Evolutionary conservation across 2,888 invertebrate genomes (phyloP).

Genomic region (Temnothorax rugatulus): DNA sequence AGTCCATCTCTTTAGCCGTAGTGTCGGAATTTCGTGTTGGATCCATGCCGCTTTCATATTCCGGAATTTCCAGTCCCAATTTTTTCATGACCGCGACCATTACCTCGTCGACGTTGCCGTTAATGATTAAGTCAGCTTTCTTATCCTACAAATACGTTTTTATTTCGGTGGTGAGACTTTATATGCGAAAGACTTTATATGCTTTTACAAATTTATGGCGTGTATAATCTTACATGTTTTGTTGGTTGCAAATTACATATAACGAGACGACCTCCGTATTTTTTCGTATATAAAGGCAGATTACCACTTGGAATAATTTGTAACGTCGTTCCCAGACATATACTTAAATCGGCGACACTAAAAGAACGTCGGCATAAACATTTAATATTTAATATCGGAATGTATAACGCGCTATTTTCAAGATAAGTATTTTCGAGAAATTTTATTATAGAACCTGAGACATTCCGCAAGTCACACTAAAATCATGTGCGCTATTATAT

Average conservation of each 20-base stretch:
- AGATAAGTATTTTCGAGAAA: neutral
- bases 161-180: neutral
- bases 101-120: constrained; percentile 95
- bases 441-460: constrained; percentile 30
- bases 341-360: constrained; percentile 96
- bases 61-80: constrained; percentile 91
- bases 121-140: constrained; percentile 95
- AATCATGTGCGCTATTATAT: constrained; percentile 10
- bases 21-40: constrained; percentile 88
- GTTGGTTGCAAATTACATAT: constrained; percentile 99
- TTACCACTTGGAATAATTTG: constrained; percentile 99
- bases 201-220: neutral
- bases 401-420: neutral
- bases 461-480: constrained; percentile 2
- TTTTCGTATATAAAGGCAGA: constrained; percentile 94
- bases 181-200: neutral
- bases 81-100: constrained; percentile 91
- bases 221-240: constrained; percentile 92
- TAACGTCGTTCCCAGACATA: constrained; percentile 98
- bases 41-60: constrained; percentile 90
- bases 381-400: constrained; percentile 3
- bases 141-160: constrained; percentile 90
- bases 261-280: constrained; percentile 95
- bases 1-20: constrained; percentile 88
- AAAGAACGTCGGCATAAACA: constrained; percentile 79